Conservation (phyloP, 1,140 invertebrate species). For the Brachionus manjavacas region DNA sequence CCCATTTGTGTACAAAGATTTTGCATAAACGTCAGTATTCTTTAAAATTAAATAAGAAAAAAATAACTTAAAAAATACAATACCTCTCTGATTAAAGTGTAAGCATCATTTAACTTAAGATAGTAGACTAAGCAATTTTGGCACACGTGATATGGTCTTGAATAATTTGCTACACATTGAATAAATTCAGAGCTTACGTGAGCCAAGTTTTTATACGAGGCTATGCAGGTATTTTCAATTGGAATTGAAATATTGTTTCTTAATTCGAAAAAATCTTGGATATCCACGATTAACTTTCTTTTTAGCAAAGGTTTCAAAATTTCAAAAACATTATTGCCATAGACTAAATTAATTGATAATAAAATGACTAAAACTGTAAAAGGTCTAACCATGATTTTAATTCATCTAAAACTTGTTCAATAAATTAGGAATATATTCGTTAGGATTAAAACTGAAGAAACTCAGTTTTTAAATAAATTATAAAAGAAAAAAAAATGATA, state of each 20-base stretch:
- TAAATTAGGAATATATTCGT: not conserved
- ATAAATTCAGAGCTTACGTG: conserved; percentile 22
- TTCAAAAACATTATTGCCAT: not conserved
- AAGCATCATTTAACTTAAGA: conserved; percentile 14
- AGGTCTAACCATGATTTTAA: not conserved
- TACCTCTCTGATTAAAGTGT: conserved; percentile 15
- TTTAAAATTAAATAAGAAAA: not conserved
- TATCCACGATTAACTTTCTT: not conserved
- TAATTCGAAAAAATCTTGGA: not conserved
- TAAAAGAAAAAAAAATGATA: not conserved
- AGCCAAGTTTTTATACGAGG: conserved; percentile 23
- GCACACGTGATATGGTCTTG: conserved; percentile 25
- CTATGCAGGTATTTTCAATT: conserved; percentile 20
- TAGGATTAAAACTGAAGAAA: conserved; percentile 1
- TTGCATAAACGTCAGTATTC: conserved; percentile 29
- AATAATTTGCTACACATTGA: conserved; percentile 34
- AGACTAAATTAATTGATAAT: not conserved
- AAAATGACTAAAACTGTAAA: not conserved
- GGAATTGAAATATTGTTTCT: conserved; percentile 28
- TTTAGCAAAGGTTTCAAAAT: not conserved
- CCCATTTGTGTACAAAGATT: conserved; percentile 20
- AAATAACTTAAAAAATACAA: not conserved
- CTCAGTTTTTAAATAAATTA: not conserved
- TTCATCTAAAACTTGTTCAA: not conserved
- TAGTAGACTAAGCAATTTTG: conserved; percentile 31